Percentiles rank a stretch among this genome's conserved stretches.
phyloP scores from a whole-genome alignment of 2,797 vertebrate species.

The Varecia variegata region DNA sequence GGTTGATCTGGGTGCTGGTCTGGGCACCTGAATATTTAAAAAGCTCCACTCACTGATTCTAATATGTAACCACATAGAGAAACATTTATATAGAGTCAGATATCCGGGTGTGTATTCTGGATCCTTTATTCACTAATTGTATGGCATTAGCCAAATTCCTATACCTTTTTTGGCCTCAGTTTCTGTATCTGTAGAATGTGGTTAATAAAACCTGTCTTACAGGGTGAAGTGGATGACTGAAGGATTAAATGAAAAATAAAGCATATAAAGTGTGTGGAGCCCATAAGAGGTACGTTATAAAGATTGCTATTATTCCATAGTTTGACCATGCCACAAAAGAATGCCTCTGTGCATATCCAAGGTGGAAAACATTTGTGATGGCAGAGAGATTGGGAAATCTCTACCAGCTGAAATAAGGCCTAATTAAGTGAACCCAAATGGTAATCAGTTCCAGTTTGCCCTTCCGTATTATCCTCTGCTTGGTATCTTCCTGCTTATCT shows the following conservation, averaged over 20 bases:
- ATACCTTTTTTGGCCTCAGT: background rate
- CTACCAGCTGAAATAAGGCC: background rate
- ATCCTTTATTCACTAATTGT: background rate
- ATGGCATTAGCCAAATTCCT: background rate
- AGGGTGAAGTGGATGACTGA: background rate
- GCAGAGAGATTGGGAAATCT: background rate
- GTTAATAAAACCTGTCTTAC: background rate
- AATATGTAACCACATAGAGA: background rate
- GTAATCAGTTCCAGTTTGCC: slow-evolving; percentile 45
- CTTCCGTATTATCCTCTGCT: background rate
- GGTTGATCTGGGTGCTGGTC: background rate
- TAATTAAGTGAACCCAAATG: slow-evolving; percentile 36
- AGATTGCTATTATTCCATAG: background rate
- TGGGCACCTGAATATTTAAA: slow-evolving; percentile 8
- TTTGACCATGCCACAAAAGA: background rate
- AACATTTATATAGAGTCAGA: background rate
- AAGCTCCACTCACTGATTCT: background rate
- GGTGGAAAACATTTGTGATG: background rate
- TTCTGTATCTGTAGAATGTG: background rate
- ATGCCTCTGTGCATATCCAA: background rate
- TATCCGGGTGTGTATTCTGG: background rate
- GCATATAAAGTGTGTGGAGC: background rate
- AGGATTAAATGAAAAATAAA: background rate
- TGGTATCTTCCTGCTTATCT: background rate
- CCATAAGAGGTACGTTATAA: background rate